phyloP scores from a whole-genome alignment of 1,140 invertebrate genomes.

The Dolichoris vasculosae region DNA sequence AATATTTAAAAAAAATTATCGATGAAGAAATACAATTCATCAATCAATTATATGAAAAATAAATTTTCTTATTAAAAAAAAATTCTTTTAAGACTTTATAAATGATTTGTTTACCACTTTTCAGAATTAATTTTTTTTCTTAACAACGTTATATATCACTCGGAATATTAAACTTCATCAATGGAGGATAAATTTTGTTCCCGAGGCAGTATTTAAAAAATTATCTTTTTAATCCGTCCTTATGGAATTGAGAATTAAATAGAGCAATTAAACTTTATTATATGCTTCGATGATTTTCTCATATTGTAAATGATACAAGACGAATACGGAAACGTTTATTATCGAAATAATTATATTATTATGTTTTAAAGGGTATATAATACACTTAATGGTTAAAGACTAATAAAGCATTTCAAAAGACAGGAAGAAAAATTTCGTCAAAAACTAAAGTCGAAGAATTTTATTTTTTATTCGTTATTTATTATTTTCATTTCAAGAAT shows the following conservation, averaged over 20 bases:
- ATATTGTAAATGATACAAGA: background rate
- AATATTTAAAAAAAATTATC: background rate
- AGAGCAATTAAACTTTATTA: slow-evolving; percentile 15
- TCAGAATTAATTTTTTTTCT: background rate
- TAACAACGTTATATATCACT: background rate
- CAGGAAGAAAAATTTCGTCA: too few species aligned
- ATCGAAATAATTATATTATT: background rate
- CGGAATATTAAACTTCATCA: background rate
- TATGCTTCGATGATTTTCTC: background rate
- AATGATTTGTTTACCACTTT: background rate
- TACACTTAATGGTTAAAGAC: too few species aligned
- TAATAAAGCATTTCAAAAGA: too few species aligned
- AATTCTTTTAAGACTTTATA: background rate
- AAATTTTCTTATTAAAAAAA: background rate
- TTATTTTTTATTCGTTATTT: too few species aligned
- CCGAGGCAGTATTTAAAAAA: background rate
- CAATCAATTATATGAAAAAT: background rate
- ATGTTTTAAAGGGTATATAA: background rate
- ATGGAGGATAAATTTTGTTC: background rate
- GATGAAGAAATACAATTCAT: background rate
- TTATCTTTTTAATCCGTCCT: background rate
- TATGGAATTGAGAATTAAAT: background rate
- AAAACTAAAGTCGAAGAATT: too few species aligned
- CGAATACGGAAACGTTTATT: background rate
- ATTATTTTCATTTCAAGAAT: too few species aligned